Base-by-base conservation (phyloP, 2,113 vertebrate genomes). In the Sterna hirundo region DNA sequence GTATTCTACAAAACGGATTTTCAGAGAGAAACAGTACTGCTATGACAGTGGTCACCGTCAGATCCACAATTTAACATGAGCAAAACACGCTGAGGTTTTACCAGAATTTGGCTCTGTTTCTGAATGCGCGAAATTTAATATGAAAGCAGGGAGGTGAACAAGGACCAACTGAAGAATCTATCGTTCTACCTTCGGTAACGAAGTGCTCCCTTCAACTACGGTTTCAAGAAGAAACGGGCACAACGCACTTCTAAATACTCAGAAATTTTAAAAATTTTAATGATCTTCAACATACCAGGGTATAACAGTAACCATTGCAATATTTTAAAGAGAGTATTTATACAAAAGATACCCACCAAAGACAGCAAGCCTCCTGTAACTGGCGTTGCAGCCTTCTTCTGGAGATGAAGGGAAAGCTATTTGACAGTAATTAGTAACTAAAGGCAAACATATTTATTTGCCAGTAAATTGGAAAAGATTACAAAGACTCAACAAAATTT, bases 71-170 rank as follows among this genome's bases (percentile, higher is more conserved):
- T 42, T 19, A 30, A 6, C 2, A 0, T 13, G 34, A 47, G 17
- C 32, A 64, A 60, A 76, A n/a, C 6, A 1, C 0, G 1, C n/a
- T 29, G 11, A 15, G 8, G 30, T 40, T 65, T 18, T 5, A 12
- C 40, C 3, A 2, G 58, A 52, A 57, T 57, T 62, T 46, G 46
- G 25, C 27, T 61, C 36, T 0, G 7, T 47, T 57, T 54, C 46
- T 42, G 46, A 55, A 51, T 2, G 6, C 0, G 0, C 12, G 16
- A 61, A 58, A 61, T 27, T 12, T 62, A 82, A 34, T 5, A 15
- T 2, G 15, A 46, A 52, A 91, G 21, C 47, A 62, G 34, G 44
- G 90, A 34, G 10, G 16, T 7, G 62, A 94, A 36, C 1, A 10
- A n/a, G 25, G 5, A 58, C 2, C 40, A 47, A 61, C 11, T 30